Evolutionary conservation across 2,113 vertebrate genomes (phyloP).

Genomic region (Penelope pileata): DNA sequence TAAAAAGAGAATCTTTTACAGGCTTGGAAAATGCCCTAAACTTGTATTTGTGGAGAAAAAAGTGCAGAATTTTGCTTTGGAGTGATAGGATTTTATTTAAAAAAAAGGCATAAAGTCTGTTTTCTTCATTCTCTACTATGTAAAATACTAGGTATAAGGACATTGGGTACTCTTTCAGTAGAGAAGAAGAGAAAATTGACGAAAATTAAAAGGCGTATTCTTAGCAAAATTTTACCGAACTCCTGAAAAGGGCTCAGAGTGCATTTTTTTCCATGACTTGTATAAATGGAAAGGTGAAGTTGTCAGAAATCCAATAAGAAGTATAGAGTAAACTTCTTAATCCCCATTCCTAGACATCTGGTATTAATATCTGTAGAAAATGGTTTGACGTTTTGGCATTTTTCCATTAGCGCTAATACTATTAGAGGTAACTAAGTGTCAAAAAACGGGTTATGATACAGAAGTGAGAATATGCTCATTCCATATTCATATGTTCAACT

Average conservation of each 20-base stretch:
- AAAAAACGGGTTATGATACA: not conserved
- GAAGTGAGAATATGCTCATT: not conserved
- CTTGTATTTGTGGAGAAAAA: not conserved
- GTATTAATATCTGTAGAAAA: constrained; percentile 35
- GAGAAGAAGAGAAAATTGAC: not conserved
- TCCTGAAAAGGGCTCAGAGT: not conserved
- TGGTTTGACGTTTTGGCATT: constrained; percentile 41
- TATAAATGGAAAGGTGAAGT: not conserved
- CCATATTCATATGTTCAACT: not conserved
- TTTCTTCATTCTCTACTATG: not conserved
- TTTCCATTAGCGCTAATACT: constrained; percentile 17
- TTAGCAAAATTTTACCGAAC: not conserved
- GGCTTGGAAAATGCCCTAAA: not conserved
- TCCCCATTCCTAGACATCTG: constrained; percentile 4
- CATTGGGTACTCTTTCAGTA: not conserved
- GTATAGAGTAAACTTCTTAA: not conserved
- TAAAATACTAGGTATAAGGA: not conserved
- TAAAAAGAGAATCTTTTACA: not conserved
- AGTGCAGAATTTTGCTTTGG: not conserved
- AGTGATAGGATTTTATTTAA: not conserved
- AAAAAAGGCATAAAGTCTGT: not conserved
- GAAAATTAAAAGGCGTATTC: not conserved
- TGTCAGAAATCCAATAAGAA: constrained; percentile 10
- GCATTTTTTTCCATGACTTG: not conserved
- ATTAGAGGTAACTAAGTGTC: constrained; percentile 5